Evolutionary conservation across 1,140 invertebrate genomes (phyloP).

Genomic region (Lanistes nyassanus): DNA sequence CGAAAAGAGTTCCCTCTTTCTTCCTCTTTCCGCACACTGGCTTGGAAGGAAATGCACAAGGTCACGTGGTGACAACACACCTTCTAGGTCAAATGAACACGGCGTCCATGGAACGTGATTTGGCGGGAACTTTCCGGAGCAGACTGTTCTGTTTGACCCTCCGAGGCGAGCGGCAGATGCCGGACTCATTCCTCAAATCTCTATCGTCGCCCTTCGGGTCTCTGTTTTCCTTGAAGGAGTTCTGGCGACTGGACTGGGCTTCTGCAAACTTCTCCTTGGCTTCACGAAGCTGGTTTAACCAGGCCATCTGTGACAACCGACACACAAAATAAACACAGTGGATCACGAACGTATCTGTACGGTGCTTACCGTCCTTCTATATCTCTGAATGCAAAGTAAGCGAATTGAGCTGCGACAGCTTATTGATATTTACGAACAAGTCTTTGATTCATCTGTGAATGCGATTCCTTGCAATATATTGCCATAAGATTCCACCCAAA

Average conservation of each 20-base stretch:
- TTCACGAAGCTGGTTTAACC: constrained; percentile 69
- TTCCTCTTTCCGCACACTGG: not conserved
- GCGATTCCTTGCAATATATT: no score
- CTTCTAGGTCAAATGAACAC: constrained; percentile 35
- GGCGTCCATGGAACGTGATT: constrained; percentile 44
- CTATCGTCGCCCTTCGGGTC: constrained; percentile 24
- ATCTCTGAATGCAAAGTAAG: not conserved
- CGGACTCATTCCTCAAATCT: not conserved
- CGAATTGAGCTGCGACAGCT: no score
- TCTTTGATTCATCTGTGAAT: no score
- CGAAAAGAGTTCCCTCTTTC: not conserved
- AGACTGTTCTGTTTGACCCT: constrained; percentile 18
- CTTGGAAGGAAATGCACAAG: not conserved
- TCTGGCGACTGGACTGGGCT: constrained; percentile 25
- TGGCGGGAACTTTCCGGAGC: constrained; percentile 29
- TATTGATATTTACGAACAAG: no score
- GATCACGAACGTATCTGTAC: not conserved
- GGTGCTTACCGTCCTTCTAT: not conserved
- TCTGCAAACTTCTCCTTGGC: constrained; percentile 71
- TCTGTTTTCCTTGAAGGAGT: constrained; percentile 41
- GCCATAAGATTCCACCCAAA: no score
- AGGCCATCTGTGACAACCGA: constrained; percentile 65
- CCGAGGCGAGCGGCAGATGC: constrained; percentile 17
- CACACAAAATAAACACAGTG: not conserved
- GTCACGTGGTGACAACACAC: not conserved